phyloP scores from a whole-genome alignment of 2,888 invertebrate species.

The Lepas anatifera region DNA sequence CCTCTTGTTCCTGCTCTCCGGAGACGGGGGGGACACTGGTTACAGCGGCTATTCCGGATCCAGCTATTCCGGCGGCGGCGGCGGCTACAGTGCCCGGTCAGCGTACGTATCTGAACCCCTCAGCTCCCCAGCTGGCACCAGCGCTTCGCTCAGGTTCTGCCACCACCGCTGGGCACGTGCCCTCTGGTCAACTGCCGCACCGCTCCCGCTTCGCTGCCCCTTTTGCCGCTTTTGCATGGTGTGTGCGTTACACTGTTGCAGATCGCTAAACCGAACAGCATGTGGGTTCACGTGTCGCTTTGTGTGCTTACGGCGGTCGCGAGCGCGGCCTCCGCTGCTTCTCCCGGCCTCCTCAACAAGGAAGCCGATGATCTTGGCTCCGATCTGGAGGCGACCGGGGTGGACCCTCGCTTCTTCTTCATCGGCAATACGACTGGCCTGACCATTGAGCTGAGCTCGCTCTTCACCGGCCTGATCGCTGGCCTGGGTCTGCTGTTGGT shows the following conservation, averaged over 20 bases:
- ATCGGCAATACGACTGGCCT: background rate
- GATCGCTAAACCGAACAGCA: background rate
- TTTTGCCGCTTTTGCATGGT: too few species aligned
- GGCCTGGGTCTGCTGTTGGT: background rate
- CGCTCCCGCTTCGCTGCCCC: background rate
- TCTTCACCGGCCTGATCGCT: background rate
- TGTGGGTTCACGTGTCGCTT: background rate
- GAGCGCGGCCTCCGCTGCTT: background rate
- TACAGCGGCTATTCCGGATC: background rate
- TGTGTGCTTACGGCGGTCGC: background rate
- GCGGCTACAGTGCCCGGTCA: background rate
- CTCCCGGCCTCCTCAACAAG: too few species aligned
- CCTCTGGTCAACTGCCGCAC: too few species aligned
- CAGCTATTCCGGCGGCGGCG: too few species aligned
- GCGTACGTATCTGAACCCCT: background rate
- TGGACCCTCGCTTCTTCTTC: background rate
- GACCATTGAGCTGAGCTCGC: background rate
- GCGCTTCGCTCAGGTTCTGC: too few species aligned
- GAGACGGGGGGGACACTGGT: background rate
- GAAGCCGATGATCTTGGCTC: too few species aligned
- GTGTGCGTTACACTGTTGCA: background rate
- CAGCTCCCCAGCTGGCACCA: too few species aligned
- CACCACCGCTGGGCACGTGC: too few species aligned
- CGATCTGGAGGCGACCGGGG: background rate
- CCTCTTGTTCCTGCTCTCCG: background rate